Conservation (phyloP, 2,888 invertebrate genomes). For the Torymus auratus region DNA sequence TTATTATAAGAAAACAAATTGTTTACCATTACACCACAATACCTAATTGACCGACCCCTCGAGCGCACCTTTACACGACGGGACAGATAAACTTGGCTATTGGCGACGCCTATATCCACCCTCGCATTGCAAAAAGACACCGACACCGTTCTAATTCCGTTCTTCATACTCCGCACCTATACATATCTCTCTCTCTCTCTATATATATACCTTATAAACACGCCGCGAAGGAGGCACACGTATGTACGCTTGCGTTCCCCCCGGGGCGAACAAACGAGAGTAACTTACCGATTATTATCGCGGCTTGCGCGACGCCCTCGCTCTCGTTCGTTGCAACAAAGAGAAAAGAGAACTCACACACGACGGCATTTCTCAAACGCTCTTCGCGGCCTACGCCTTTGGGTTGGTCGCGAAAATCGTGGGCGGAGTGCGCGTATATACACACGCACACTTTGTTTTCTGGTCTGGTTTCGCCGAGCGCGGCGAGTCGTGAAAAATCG, state of each 20-base stretch:
- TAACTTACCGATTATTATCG: constrained; percentile 52
- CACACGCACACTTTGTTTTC: constrained; percentile 34
- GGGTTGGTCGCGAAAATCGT: constrained; percentile 59
- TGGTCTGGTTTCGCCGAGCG: constrained; percentile 4
- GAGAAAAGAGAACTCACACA: constrained; percentile 10
- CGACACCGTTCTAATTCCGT: constrained; percentile 28
- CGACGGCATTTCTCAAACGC: constrained; percentile 37
- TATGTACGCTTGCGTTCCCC: not conserved
- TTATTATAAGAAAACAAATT: too few relatives aligned
- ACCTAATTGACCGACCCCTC: constrained; percentile 14
- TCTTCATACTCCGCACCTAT: too few relatives aligned
- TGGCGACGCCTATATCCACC: constrained; percentile 31
- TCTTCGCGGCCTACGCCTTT: constrained; percentile 57
- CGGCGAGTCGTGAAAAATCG: constrained; percentile 31
- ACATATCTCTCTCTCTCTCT: too few relatives aligned
- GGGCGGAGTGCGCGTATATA: constrained; percentile 56
- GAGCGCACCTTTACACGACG: constrained; percentile 1
- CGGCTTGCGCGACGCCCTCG: constrained; percentile 40
- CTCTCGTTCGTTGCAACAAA: not conserved
- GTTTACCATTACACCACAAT: not conserved
- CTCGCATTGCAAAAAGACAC: constrained; percentile 29
- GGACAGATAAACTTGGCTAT: constrained; percentile 38
- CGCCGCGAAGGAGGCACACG: not conserved
- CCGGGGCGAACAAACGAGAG: constrained; percentile 37
- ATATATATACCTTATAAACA: not conserved